Base-by-base conservation (phyloP, 2,888 invertebrate species). In the Tetragonisca angustula region DNA sequence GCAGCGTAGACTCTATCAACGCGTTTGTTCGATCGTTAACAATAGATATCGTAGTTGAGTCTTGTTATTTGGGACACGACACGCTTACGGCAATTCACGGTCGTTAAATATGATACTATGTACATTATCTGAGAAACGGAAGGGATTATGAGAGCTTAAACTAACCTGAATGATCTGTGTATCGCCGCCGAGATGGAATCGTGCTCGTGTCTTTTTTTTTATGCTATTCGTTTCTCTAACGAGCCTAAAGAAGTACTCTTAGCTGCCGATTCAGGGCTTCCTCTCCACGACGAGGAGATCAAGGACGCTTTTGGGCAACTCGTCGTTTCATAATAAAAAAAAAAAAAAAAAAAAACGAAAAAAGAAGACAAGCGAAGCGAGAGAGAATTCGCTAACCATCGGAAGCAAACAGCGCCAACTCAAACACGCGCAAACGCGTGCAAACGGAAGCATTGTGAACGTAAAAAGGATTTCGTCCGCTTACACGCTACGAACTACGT, bases 191-290 rank as follows among this genome's bases (percentile, higher is more conserved):
- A 43, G 81, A 74, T 59, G 52, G 9, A 24, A 27, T 17, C 49
- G 21, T 54, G 59, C 17, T 49, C 43, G 49, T 32, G 43, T 11
- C 1, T 43, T 43, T 43, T 11, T 43, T 43, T 1, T 36, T 24
- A 74, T 2, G 6, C 19, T 77, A 73, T 21, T 43, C 43, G 62
- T 70, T 64, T 27, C 43, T 6, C 36, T 32, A 61, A 68, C 73
- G 32, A 32, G 21, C 69, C 15, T 65, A 43, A 43, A 43, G 11
- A 43, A 43, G 9, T 43, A 74, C 68, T 21, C 13, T 86, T 69
- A 89, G 89, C 89, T 89, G 89, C 89, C 89, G 49, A 64, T 72
- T 43, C 75, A 83, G 86, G 89, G 86, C 84, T 76, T 56, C 27
- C 19, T 3, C 52, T 77, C 54, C 68, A 49, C 43, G 17, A 11